A percentile compares a stretch with the other conserved stretches of the same genome.
Conservation (phyloP, 2,113 vertebrate genomes). For the Ramphastos sulfuratus region DNA sequence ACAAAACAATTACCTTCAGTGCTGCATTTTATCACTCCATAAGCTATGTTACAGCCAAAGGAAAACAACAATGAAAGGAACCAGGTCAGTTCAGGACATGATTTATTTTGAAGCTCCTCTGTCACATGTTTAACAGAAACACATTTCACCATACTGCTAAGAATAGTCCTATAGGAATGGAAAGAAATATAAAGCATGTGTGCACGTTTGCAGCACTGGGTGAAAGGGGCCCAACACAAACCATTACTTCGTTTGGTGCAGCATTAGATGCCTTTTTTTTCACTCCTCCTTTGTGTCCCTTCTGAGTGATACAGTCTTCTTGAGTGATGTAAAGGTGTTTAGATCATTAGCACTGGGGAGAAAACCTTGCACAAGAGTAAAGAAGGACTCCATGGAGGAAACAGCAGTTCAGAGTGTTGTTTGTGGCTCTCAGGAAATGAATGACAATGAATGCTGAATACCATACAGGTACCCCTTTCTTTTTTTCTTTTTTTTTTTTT, state of each 20-base stretch:
- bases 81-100: background rate
- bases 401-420: background rate
- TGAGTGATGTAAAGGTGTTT: background rate
- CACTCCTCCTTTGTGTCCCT: background rate
- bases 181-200: background rate
- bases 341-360: background rate
- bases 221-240: background rate
- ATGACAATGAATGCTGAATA: background rate
- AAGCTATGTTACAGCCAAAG: background rate
- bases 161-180: background rate
- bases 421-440: background rate
- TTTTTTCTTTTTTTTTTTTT: background rate
- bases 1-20: background rate
- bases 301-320: background rate
- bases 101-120: conserved; percentile 7
- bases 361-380: background rate
- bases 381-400: background rate
- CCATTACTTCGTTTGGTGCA: background rate
- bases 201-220: background rate
- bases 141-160: background rate
- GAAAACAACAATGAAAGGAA: background rate
- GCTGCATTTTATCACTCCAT: background rate
- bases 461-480: background rate
- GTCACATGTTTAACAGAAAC: background rate
- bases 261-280: background rate